Percentiles rank a stretch among this genome's conserved stretches.
These are phyloP conservation scores for Enteromius fasciolatus DNA, from an alignment of 2,797 vertebrate genomes.

Conservation along the genomic window DNA sequence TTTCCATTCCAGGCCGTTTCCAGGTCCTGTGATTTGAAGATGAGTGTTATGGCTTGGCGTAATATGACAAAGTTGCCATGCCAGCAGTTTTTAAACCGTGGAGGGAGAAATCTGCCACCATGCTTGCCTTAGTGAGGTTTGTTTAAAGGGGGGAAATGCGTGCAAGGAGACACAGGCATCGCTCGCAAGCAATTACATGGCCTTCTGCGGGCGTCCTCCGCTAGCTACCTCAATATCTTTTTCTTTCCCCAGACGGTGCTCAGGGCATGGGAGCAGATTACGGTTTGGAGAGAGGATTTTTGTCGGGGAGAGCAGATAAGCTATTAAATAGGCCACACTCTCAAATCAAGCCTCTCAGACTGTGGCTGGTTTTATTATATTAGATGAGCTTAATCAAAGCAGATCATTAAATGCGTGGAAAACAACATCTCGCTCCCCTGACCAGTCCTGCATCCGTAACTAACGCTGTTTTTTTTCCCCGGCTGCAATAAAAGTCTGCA, in stretches of 20 bases:
- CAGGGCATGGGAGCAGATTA: slow-evolving; percentile 35
- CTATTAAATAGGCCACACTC: slow-evolving; percentile 39
- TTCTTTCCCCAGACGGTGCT: slow-evolving; percentile 55
- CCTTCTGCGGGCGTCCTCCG: slow-evolving; percentile 51
- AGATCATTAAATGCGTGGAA: slow-evolving; percentile 32
- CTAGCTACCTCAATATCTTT: slow-evolving; percentile 52
- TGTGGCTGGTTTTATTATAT: slow-evolving; percentile 53
- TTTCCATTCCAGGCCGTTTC: slow-evolving; percentile 31
- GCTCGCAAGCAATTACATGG: slow-evolving; percentile 62
- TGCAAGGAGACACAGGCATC: slow-evolving; percentile 59
- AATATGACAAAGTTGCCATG: slow-evolving; percentile 23
- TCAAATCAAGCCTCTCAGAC: slow-evolving; percentile 50
- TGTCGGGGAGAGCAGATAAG: slow-evolving; percentile 52
- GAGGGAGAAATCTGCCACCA: slow-evolving; percentile 27
- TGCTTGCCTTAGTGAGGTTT: slow-evolving; percentile 32
- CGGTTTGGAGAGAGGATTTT: slow-evolving; percentile 35
- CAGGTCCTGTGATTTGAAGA: slow-evolving; percentile 39
- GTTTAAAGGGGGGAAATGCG: slow-evolving; percentile 40
- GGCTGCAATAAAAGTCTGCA: slow-evolving; percentile 10
- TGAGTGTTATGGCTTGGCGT: slow-evolving; percentile 40
- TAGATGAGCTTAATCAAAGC: slow-evolving; percentile 38
- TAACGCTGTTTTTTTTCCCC: background rate
- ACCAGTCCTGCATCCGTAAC: slow-evolving; percentile 17
- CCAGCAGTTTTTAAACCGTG: slow-evolving; percentile 37
- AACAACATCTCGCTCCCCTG: slow-evolving; percentile 9